These are phyloP conservation scores for Myathropa florea DNA, from an alignment of 2,888 invertebrate species.

Conservation along the genomic window DNA sequence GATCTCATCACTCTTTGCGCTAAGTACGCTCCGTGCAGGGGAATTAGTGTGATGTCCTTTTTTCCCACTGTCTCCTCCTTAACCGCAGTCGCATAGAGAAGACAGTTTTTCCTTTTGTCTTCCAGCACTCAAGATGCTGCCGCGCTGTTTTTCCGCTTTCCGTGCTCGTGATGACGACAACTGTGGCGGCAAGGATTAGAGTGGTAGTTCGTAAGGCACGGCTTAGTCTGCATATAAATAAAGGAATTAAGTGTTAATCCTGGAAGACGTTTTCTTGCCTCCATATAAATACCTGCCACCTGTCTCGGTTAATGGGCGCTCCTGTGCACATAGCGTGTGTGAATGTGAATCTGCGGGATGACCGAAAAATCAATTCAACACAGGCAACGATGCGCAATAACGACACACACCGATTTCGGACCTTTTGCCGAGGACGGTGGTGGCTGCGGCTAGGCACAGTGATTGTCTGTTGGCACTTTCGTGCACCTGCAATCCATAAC, in stretches of 20 bases:
- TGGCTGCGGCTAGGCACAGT: slow-evolving; percentile 1
- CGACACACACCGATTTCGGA: not conserved
- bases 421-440: not conserved
- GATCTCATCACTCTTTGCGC: slow-evolving; percentile 57
- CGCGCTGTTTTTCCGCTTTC: not conserved
- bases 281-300: not conserved
- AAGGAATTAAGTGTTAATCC: slow-evolving; percentile 65
- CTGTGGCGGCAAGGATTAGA: slow-evolving; percentile 42
- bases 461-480: not conserved
- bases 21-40: slow-evolving; percentile 57
- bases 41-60: slow-evolving; percentile 66
- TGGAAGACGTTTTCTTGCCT: slow-evolving; percentile 37
- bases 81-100: slow-evolving; percentile 20
- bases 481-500: slow-evolving; percentile 19
- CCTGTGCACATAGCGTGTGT: not conserved
- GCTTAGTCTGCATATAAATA: slow-evolving; percentile 61
- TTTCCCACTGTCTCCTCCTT: slow-evolving; percentile 6
- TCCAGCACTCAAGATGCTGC: too few relatives aligned
- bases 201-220: slow-evolving; percentile 25
- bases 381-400: not conserved
- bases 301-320: not conserved
- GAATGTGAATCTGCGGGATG: not conserved
- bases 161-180: slow-evolving; percentile 24
- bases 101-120: not conserved
- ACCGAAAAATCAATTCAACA: not conserved